Conservation (phyloP, 2,888 invertebrate genomes). For the Epinotia bilunana region DNA sequence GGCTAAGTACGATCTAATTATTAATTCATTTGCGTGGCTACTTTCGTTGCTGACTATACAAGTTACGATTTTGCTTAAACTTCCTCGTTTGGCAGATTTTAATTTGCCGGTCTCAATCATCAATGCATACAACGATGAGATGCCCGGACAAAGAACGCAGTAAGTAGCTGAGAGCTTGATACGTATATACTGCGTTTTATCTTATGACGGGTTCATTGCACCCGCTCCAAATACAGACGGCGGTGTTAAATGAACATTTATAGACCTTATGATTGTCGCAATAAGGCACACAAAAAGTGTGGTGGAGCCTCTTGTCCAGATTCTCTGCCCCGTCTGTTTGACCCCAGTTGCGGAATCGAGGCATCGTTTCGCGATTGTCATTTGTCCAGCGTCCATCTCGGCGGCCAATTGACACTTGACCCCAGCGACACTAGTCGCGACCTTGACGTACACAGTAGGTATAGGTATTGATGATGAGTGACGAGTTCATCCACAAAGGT, state of each 20-base stretch:
- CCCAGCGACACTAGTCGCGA: constrained; percentile 71
- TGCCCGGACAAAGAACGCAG: neutral
- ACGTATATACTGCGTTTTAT: constrained; percentile 1
- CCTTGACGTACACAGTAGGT: constrained; percentile 66
- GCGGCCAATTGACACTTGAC: constrained; percentile 80
- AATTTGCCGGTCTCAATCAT: constrained; percentile 12
- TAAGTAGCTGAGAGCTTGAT: neutral
- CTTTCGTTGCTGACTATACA: neutral
- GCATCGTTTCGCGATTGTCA: constrained; percentile 71
- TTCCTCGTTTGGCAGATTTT: neutral
- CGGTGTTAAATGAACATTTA: neutral
- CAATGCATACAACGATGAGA: constrained; percentile 7
- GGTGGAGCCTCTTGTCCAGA: constrained; percentile 64
- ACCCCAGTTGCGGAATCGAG: constrained; percentile 76
- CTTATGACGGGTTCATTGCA: constrained; percentile 58
- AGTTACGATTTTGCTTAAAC: neutral
- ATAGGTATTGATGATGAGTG: constrained; percentile 2
- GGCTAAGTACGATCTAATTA: too few relatives aligned
- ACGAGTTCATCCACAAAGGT: neutral
- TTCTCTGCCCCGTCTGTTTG: constrained; percentile 75
- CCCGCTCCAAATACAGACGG: constrained; percentile 59
- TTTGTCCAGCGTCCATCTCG: constrained; percentile 76
- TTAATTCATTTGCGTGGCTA: too few relatives aligned
- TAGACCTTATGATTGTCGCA: neutral
- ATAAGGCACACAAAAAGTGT: neutral